phyloP scores from a whole-genome alignment of 2,113 vertebrate species.

The Phrynosoma blainvillii region DNA sequence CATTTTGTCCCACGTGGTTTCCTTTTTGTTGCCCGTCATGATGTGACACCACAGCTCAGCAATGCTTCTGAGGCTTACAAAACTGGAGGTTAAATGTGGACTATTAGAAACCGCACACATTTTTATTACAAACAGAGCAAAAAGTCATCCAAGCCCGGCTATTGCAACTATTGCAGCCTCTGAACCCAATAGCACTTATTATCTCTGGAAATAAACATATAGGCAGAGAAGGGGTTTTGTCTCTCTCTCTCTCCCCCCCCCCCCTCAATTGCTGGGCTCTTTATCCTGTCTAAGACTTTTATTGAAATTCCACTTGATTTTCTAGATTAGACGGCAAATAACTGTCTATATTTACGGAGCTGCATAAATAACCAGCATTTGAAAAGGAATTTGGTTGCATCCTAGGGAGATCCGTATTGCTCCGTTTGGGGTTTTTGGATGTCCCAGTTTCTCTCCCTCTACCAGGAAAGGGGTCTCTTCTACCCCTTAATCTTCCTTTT shows the following conservation, averaged over 20 bases:
- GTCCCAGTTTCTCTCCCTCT: neutral
- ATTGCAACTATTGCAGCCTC: neutral
- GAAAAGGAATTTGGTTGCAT: neutral
- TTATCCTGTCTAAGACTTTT: conserved; percentile 18
- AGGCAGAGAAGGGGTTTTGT: neutral
- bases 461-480: neutral
- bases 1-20: neutral
- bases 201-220: neutral
- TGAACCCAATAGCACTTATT: accelerated
- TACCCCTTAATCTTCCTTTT: neutral
- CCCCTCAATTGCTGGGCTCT: neutral
- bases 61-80: neutral
- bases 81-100: neutral
- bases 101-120: accelerated
- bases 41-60: neutral
- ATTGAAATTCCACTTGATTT: conserved; percentile 12
- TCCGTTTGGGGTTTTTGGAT: accelerated
- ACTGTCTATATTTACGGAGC: accelerated
- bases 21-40: neutral
- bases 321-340: neutral
- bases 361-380: accelerated
- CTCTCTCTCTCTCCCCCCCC: neutral
- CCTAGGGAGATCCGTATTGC: accelerated
- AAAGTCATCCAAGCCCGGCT: neutral
- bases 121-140: neutral